Evolutionary conservation across 2,888 invertebrate species (phyloP).

Genomic region (Rhagonycha lutea): DNA sequence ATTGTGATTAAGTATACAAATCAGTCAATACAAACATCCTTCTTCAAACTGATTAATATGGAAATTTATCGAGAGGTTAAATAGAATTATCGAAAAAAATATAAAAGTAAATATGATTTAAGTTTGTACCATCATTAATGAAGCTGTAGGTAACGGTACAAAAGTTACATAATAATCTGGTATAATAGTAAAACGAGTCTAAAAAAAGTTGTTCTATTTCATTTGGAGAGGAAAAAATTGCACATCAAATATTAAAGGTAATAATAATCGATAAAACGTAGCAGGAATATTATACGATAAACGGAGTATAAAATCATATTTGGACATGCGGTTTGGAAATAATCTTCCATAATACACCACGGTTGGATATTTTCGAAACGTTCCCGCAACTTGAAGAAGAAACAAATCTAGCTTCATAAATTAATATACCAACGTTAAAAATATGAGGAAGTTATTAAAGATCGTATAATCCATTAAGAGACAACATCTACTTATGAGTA

Average conservation of each 20-base stretch:
- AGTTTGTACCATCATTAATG: neutral
- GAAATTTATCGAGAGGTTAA: neutral
- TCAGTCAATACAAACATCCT: neutral
- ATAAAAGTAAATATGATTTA: neutral
- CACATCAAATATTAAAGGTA: neutral
- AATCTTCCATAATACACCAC: neutral
- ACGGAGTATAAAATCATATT: too few species aligned
- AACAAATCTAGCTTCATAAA: neutral
- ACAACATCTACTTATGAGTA: neutral
- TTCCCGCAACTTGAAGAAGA: neutral
- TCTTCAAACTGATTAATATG: neutral
- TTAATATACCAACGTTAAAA: neutral
- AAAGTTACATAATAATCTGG: neutral
- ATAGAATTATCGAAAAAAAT: neutral
- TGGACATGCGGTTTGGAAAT: neutral
- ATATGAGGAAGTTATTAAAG: slow-evolving; percentile 4
- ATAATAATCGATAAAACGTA: neutral
- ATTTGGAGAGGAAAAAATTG: neutral
- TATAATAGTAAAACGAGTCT: too few species aligned
- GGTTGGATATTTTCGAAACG: neutral
- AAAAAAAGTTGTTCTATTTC: neutral
- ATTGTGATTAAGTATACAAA: neutral
- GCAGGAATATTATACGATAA: too few species aligned
- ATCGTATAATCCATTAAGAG: neutral
- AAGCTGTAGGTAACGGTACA: neutral